These are phyloP conservation scores for Falco naumanni DNA, from an alignment of 2,797 vertebrate genomes.

Conservation along the genomic window DNA sequence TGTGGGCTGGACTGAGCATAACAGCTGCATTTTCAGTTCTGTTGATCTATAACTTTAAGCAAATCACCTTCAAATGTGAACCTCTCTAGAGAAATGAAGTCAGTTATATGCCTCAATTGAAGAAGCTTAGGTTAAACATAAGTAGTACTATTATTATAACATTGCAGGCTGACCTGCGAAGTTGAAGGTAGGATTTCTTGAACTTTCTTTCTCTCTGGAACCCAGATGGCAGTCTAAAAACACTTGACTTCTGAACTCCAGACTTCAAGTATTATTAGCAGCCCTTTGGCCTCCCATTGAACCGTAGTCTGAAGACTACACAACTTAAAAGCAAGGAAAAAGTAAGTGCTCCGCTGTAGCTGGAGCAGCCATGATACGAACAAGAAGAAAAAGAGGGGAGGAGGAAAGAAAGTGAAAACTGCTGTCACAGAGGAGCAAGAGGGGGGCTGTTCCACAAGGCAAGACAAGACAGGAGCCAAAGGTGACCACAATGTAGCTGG, in stretches of 20 bases:
- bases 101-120: not conserved
- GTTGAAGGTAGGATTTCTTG: constrained; percentile 21
- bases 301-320: constrained; percentile 29
- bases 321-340: constrained; percentile 6
- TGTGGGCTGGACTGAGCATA: not conserved
- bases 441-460: not conserved
- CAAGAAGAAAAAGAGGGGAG: not conserved
- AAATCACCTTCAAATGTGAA: constrained; percentile 33
- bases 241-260: constrained; percentile 63
- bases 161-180: constrained; percentile 8
- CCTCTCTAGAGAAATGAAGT: not conserved
- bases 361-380: not conserved
- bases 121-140: not conserved
- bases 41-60: constrained; percentile 8
- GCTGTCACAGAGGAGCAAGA: not conserved
- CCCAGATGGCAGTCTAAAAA: constrained; percentile 39
- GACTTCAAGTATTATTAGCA: constrained; percentile 50
- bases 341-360: not conserved
- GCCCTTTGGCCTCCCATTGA: constrained; percentile 47
- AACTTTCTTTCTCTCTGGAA: constrained; percentile 26
- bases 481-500: not conserved
- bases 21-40: not conserved
- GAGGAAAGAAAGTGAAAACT: not conserved
- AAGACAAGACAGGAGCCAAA: not conserved
- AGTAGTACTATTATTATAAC: constrained; percentile 3